A percentile compares a stretch with the other conserved stretches of the same genome.
Evolutionary conservation across 2,888 invertebrate species (phyloP).

Genomic region (Aporophyla lueneburgensis): DNA sequence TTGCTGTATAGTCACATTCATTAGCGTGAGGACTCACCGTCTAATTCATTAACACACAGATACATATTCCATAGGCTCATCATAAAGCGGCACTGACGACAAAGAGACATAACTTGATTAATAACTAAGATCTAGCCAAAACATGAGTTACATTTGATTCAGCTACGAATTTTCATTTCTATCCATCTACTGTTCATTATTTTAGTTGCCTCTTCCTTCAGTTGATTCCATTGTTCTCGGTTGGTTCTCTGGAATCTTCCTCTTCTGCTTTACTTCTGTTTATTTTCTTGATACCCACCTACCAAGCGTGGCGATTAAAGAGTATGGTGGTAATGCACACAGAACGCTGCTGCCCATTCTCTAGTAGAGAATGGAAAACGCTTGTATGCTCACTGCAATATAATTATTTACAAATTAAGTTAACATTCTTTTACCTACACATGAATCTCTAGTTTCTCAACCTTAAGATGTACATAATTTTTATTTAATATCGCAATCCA

Average conservation of each 20-base stretch:
- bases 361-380: no score
- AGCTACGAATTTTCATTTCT: neutral
- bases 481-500: neutral
- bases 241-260: neutral
- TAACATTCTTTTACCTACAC: neutral
- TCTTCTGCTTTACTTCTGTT: neutral
- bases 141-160: neutral
- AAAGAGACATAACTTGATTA: slow-evolving; percentile 19
- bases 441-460: neutral
- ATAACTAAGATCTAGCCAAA: slow-evolving; percentile 16
- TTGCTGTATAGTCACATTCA: neutral
- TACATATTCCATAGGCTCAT: slow-evolving; percentile 1
- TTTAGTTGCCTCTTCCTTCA: no score
- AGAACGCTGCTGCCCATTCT: no score
- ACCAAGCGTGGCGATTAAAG: no score
- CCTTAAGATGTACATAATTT: neutral
- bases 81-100: neutral
- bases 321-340: no score
- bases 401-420: neutral
- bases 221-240: neutral
- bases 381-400: neutral
- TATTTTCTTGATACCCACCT: neutral
- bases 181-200: neutral
- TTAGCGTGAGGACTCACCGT: neutral
- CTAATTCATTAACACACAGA: slow-evolving; percentile 15